Evolutionary conservation across 2,797 vertebrate species (phyloP), one percentile per base, ranked within the genome.

Genomic region (Labeo calbasu): DNA sequence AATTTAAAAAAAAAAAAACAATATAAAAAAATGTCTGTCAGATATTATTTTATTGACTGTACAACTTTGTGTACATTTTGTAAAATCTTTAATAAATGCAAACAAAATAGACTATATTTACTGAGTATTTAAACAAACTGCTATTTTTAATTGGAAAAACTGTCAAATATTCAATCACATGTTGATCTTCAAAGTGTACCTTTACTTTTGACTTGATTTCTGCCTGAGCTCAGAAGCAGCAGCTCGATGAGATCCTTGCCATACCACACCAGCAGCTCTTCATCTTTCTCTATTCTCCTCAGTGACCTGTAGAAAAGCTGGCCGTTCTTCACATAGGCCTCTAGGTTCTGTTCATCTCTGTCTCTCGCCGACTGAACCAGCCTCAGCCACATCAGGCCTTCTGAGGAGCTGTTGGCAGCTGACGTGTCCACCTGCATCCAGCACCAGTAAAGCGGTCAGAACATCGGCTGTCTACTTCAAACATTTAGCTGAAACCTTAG

Each of bases 241-340:
- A 99, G 92, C 85, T 98, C 97, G 1, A 95, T 95, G 84, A 99
- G 95, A 88, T 99, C 98, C 83, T 98, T 97, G 57, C 98, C 97
- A 86, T 99, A 99, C 98, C 98, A 99, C 75, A 99, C 98, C 88
- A 99, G 93, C 80, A 99, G 90, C 93, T 99, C 98, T 91, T 99
- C 98, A 72, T 99, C 97, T 92, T 99, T 99, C 93, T 97, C 96
- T 71, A 99, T 97, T 87, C 97, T 96, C 79, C 97, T 96, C 28
- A 98, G 95, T 7, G 97, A 99, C 88, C 98, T 96, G 89, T 99
- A 99, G 85, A 99, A 96, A 84, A 99, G 94, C 93, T 99, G 98
- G 19, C 97, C 97, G 66, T 96, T 99, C 93, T 99, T 99, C 84
- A 99, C 96, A 83, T 99, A 99, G 89, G 97, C 98, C 93, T 99